Percentiles rank a stretch among this genome's conserved stretches.
Evolutionary conservation across 2,888 invertebrate genomes (phyloP).

Genomic region (Spodoptera littoralis): DNA sequence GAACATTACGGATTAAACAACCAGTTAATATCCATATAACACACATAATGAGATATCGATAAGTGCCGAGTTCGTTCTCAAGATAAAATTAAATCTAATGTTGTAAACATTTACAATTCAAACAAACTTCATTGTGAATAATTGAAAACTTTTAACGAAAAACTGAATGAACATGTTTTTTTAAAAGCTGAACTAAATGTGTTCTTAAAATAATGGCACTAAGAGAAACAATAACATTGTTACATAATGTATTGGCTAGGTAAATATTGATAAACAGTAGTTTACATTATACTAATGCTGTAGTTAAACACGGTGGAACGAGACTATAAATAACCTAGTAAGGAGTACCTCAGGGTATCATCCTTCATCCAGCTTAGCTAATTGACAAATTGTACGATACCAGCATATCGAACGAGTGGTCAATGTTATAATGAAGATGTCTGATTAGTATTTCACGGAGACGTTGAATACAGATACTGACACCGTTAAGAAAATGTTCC

Average conservation of each 20-base stretch:
- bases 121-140: neutral
- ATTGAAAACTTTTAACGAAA: slow-evolving; percentile 10
- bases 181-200: slow-evolving; percentile 11
- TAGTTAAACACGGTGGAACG: slow-evolving; percentile 25
- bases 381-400: slow-evolving; percentile 69
- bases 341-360: slow-evolving; percentile 24
- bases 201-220: slow-evolving; percentile 31
- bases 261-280: slow-evolving; percentile 43
- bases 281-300: slow-evolving; percentile 38
- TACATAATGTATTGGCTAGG: slow-evolving; percentile 23
- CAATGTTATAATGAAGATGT: slow-evolving; percentile 50
- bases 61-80: slow-evolving; percentile 7
- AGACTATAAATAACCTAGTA: slow-evolving; percentile 49
- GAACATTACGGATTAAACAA: slow-evolving; percentile 11
- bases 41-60: slow-evolving; percentile 13
- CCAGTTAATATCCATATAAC: slow-evolving; percentile 18
- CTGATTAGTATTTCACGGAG: slow-evolving; percentile 47
- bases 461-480: slow-evolving; percentile 48
- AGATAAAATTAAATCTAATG: slow-evolving; percentile 1
- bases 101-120: neutral
- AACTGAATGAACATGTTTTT: slow-evolving; percentile 9
- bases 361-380: slow-evolving; percentile 54
- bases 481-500: slow-evolving; percentile 35
- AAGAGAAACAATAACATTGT: slow-evolving; percentile 24
- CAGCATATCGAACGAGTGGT: slow-evolving; percentile 62